Conservation (phyloP, 2,888 invertebrate species). For the Plagodis pulveraria region DNA sequence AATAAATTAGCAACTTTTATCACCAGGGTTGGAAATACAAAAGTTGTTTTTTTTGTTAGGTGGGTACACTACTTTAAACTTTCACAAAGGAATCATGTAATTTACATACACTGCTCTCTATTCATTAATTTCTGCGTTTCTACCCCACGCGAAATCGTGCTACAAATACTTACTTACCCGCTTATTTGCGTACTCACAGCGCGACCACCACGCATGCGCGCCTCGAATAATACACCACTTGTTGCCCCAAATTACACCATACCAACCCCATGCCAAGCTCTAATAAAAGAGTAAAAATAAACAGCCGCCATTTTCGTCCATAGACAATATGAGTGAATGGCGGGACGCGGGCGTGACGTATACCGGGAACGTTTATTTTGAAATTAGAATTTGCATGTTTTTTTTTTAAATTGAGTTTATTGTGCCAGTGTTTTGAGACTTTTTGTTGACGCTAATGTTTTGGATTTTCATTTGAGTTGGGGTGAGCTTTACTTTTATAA, state of each 20-base stretch:
- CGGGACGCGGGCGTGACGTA: conserved; percentile 62
- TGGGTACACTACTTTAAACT: not conserved
- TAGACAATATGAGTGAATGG: conserved; percentile 61
- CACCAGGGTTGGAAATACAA: no score
- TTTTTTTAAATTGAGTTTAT: conserved; percentile 7
- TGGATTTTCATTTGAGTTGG: conserved; percentile 6
- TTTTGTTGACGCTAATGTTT: conserved; percentile 3
- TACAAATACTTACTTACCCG: conserved; percentile 43
- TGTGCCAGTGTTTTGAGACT: conserved; percentile 15
- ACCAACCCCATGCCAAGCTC: conserved; percentile 76
- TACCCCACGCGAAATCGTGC: conserved; percentile 68
- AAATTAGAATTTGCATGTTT: conserved; percentile 40
- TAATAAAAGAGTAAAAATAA: conserved; percentile 62
- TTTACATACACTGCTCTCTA: conserved; percentile 18
- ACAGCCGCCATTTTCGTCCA: conserved; percentile 66
- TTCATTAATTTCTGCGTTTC: conserved; percentile 43
- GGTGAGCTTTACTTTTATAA: conserved; percentile 3
- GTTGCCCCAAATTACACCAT: conserved; percentile 75
- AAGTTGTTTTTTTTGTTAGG: not conserved
- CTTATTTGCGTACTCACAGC: conserved; percentile 62
- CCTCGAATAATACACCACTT: conserved; percentile 72
- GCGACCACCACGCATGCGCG: conserved; percentile 83
- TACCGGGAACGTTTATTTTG: conserved; percentile 28
- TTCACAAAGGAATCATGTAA: no score
- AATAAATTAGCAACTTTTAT: no score